These are phyloP conservation scores for Cuniculus paca DNA, from an alignment of 2,797 vertebrate species.

Conservation along the genomic window DNA sequence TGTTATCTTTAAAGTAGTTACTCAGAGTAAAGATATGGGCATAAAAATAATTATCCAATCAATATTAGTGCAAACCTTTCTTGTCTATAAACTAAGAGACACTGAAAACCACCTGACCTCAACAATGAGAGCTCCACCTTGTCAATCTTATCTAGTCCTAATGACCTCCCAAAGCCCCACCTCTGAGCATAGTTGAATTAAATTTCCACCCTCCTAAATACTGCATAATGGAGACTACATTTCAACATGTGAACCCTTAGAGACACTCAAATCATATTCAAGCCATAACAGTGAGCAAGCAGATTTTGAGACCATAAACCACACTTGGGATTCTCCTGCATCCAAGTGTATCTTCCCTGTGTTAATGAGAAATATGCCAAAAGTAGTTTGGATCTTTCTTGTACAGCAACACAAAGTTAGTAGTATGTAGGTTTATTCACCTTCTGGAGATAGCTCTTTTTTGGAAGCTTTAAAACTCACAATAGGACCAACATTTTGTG, in stretches of 20 bases:
- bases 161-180: not conserved
- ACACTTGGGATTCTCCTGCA: not conserved
- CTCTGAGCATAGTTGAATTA: not conserved
- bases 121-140: not conserved
- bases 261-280: not conserved
- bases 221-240: not conserved
- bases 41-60: too few species aligned
- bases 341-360: not conserved
- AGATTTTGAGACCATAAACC: not conserved
- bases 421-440: not conserved
- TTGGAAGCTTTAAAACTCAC: not conserved
- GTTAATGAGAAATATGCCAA: not conserved
- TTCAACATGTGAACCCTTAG: not conserved
- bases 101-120: not conserved
- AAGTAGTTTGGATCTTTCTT: not conserved
- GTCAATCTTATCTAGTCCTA: not conserved
- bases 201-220: not conserved
- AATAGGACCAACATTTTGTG: not conserved
- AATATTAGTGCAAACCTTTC: too few species aligned
- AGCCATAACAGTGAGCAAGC: not conserved
- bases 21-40: too few species aligned
- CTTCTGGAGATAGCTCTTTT: not conserved
- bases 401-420: not conserved
- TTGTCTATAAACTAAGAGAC: too few species aligned
- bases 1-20: too few species aligned